A percentile compares a stretch with the other conserved stretches of the same genome.
Conservation (phyloP, 2,113 vertebrate species). For the Montifringilla adamsi region DNA sequence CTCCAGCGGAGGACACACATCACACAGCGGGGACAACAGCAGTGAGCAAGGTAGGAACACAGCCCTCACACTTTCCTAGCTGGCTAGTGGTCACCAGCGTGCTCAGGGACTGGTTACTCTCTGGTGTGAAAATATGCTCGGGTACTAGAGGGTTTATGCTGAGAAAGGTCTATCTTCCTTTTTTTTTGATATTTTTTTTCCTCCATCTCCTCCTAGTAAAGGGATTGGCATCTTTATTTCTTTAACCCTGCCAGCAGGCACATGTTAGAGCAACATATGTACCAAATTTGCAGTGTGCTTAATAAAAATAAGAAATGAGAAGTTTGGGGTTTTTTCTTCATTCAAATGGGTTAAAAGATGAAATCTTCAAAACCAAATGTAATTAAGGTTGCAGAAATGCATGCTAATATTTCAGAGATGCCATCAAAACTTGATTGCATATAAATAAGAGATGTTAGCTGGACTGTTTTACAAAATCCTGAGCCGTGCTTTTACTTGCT, state of each 20-base stretch:
- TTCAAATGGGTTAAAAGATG: conserved; percentile 14
- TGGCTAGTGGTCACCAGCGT: neutral
- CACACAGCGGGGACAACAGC: conserved; percentile 99
- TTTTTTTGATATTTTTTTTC: neutral
- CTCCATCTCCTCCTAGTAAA: neutral
- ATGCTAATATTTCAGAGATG: conserved; percentile 26
- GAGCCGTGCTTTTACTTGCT: neutral
- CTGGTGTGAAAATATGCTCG: neutral
- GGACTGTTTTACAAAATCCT: neutral
- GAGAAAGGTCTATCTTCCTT: neutral
- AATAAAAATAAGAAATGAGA: conserved; percentile 31
- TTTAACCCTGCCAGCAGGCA: conserved; percentile 4
- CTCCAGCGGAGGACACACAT: conserved; percentile 97
- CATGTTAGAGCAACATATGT: conserved; percentile 30
- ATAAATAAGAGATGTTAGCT: neutral
- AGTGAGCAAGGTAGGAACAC: conserved; percentile 93
- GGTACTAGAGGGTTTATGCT: neutral
- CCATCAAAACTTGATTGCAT: neutral
- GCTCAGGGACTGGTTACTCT: neutral
- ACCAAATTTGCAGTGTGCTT: conserved; percentile 37
- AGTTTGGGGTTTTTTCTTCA: neutral
- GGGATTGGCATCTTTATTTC: conserved; percentile 35
- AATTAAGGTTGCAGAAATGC: conserved; percentile 24
- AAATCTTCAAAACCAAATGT: neutral
- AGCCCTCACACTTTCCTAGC: conserved; percentile 13